Conservation (phyloP, 2,113 vertebrate species). For the Cygnus buccinator region DNA sequence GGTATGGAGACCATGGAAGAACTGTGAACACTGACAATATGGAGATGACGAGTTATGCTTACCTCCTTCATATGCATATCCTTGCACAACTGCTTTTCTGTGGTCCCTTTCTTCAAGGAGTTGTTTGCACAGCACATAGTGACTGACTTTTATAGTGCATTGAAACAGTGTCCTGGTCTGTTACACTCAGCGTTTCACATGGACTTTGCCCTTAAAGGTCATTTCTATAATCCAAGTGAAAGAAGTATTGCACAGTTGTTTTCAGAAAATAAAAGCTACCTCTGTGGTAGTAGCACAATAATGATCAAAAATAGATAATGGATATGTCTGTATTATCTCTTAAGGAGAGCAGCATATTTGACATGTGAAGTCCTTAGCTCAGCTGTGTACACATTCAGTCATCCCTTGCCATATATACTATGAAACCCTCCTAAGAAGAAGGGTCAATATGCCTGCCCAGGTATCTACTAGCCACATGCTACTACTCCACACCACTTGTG, state of each 20-base stretch:
- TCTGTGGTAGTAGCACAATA: background rate
- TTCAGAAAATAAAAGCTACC: background rate
- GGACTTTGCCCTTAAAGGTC: background rate
- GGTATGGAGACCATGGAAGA: accelerated
- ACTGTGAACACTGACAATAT: background rate
- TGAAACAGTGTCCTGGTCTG: background rate
- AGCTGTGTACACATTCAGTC: background rate
- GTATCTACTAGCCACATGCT: accelerated
- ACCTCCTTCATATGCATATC: background rate
- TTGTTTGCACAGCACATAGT: background rate
- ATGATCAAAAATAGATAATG: background rate
- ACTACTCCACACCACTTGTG: accelerated
- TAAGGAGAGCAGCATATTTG: background rate
- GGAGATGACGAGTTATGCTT: background rate
- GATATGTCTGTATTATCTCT: background rate
- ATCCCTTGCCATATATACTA: background rate
- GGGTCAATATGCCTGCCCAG: accelerated
- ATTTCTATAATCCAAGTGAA: background rate
- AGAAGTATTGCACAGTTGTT: background rate
- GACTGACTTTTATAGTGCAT: background rate
- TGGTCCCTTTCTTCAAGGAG: background rate
- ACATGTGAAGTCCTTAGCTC: background rate
- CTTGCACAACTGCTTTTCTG: background rate
- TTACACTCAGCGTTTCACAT: background rate
- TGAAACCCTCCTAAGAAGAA: background rate